A percentile compares a stretch with the other conserved stretches of the same genome.
phyloP scores from a whole-genome alignment of 2,113 vertebrate species.

The Grammomys surdaster region DNA sequence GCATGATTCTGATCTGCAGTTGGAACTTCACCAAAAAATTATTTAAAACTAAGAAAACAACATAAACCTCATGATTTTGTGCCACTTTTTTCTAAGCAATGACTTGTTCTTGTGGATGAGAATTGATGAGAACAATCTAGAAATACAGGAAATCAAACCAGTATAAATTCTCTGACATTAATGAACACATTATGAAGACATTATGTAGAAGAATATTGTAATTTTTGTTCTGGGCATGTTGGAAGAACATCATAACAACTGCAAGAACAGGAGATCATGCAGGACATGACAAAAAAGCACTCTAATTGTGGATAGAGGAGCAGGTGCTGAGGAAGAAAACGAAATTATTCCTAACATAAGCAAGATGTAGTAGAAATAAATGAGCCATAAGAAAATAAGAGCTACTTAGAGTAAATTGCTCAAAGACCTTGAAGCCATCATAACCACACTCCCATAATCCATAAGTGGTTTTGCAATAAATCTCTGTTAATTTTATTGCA shows the following conservation, averaged over 20 bases:
- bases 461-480: neutral
- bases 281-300: conserved; percentile 9
- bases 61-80: neutral
- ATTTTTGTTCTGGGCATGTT: conserved; percentile 52
- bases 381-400: conserved; percentile 57
- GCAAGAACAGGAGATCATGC: neutral
- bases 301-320: conserved; percentile 49
- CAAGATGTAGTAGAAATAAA: conserved; percentile 61
- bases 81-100: neutral
- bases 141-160: conserved; percentile 36
- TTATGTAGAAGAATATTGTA: conserved; percentile 40
- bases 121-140: conserved; percentile 41
- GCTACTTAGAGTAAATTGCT: conserved; percentile 49
- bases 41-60: neutral
- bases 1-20: neutral
- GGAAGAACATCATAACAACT: conserved; percentile 24
- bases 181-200: neutral
- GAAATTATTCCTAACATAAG: conserved; percentile 57
- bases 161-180: neutral
- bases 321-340: conserved; percentile 57
- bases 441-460: neutral
- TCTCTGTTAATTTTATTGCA: conserved; percentile 66
- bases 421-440: conserved; percentile 54
- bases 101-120: conserved; percentile 39
- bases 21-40: neutral